Evolutionary conservation across 2,888 invertebrate genomes (phyloP).

Genomic region (Stenichneumon culpator): DNA sequence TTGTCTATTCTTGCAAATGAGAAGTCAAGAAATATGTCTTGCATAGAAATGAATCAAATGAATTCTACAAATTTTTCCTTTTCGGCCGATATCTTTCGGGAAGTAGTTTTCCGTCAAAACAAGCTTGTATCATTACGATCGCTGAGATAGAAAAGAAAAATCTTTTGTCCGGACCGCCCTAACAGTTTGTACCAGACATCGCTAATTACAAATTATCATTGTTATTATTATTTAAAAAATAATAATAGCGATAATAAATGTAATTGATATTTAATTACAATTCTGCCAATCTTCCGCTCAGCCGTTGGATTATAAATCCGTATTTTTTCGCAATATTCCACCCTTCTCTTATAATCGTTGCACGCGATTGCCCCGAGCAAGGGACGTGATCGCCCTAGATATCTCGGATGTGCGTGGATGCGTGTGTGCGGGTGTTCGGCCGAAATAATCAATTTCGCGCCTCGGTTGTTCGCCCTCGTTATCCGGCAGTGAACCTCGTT

Average conservation of each 20-base stretch:
- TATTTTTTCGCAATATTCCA: conserved; percentile 20
- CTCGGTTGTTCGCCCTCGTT: conserved; percentile 39
- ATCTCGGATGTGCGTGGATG: conserved; percentile 47
- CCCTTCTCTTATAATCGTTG: conserved; percentile 56
- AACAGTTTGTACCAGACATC: neutral
- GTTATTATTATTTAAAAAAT: neutral
- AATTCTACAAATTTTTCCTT: neutral
- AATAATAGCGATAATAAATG: conserved; percentile 1
- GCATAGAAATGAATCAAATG: neutral
- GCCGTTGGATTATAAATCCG: conserved; percentile 10
- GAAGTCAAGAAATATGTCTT: neutral
- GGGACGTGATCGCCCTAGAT: conserved; percentile 26
- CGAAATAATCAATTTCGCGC: conserved; percentile 52
- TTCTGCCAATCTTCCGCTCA: conserved; percentile 37
- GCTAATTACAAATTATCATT: conserved; percentile 18
- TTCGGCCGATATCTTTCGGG: neutral
- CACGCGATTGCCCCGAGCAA: conserved; percentile 66
- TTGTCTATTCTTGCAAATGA: neutral
- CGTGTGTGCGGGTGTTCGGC: conserved; percentile 42
- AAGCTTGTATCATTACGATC: neutral
- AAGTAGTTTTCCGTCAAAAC: neutral
- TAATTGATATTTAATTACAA: conserved; percentile 23
- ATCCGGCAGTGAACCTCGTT: conserved; percentile 79
- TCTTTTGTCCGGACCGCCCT: neutral
- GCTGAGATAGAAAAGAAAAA: neutral